A percentile compares a stretch with the other conserved stretches of the same genome.
Evolutionary conservation across 2,113 vertebrate species (phyloP).

Genomic region (Tachysurus fulvidraco): DNA sequence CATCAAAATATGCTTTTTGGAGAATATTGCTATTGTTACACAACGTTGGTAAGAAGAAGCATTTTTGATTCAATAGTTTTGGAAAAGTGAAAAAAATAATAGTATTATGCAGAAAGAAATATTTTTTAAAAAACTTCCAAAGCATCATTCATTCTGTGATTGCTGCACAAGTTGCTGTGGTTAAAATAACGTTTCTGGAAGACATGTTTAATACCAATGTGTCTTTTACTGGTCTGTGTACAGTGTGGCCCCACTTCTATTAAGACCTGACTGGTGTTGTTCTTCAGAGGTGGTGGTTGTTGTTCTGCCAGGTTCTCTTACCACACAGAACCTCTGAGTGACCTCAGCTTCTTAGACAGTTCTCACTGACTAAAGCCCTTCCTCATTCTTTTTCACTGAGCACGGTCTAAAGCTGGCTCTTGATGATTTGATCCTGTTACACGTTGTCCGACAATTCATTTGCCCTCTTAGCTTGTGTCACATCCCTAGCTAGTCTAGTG

Average conservation of each 20-base stretch:
- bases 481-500: too few relatives aligned
- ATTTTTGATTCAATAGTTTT: neutral
- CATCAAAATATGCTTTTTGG: neutral
- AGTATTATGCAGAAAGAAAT: neutral
- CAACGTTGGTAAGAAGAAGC: neutral
- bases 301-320: neutral
- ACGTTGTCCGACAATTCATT: neutral
- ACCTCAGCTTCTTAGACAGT: neutral
- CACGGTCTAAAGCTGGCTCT: neutral
- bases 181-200: neutral
- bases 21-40: neutral
- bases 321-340: neutral
- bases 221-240: neutral
- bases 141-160: neutral
- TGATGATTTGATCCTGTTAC: neutral
- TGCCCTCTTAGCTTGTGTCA: neutral
- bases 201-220: neutral
- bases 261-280: neutral
- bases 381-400: neutral
- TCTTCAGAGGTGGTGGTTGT: neutral
- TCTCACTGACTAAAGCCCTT: neutral
- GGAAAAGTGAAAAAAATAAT: neutral
- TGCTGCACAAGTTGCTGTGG: neutral
- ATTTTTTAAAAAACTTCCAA: neutral
- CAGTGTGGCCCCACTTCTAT: neutral